Evolutionary conservation across 2,797 vertebrate species (phyloP), one percentile per base, ranked within the genome.

Genomic region (Falco cherrug): DNA sequence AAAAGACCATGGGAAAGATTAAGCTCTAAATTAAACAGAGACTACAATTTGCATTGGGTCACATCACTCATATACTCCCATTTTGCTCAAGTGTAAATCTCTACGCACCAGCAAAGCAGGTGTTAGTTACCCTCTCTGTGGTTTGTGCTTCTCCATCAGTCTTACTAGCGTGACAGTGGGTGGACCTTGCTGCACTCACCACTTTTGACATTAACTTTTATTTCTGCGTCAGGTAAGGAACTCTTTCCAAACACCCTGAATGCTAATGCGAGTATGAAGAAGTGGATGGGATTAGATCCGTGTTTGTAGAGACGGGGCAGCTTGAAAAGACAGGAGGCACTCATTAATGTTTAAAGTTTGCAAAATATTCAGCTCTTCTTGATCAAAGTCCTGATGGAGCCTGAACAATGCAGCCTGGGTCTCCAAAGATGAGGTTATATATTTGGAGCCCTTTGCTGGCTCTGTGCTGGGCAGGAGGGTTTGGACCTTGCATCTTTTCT

Each of bases 91-190:
- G 50, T 20, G 28, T 53, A 12, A 17, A 37, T 51, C 71, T 28
- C 51, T 21, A 4, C 13, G 4, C 5, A 5, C 26, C 48, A n/a
- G 43, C 48, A 19, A 22, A 25, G 60, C 0, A 1, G n/a, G 45
- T 54, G 41, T 13, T 43, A 7, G 35, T 54, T 28, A 16, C 59
- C 29, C 28, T 50, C 67, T 37, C 79, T 1, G 0, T 10, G 26
- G 47, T 53, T 41, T 83, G 57, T 35, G 1, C 67, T 64, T 47
- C 74, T 73, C 73, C 86, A 37, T 48, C 70, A 41, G 26, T 26
- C 60, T 29, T 48, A 7, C 20, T 21, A 0, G 74, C 29, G 69
- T 31, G 26, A 4, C 9, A 41, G 22, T 0, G 2, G 50, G 14
- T 47, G 26, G 43, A 65, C 28, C 51, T 57, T 64, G 63, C 87